Evolutionary conservation across 2,113 vertebrate species (phyloP), one percentile per base, ranked within the genome.

Genomic region (Columba livia): DNA sequence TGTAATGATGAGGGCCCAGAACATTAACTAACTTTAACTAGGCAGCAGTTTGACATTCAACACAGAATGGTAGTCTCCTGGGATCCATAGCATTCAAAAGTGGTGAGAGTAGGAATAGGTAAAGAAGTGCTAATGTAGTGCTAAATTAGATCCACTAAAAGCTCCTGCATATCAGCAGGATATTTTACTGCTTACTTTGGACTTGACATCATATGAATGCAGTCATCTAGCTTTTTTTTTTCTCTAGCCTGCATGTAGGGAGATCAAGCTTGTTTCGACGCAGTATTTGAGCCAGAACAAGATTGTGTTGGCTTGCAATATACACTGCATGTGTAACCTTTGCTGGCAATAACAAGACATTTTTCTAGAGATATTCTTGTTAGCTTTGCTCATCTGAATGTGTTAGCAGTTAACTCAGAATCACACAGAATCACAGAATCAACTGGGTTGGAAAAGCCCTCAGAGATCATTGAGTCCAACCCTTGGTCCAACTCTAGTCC

Each of bases 301-400:
- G 44, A 48, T 38, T 77, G 19, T 28, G 28, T 23, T 73, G 47
- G 8, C 34, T 94, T 92, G 17, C 47, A 85, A 75, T 32, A 50
- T 40, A 64, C 5, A 32, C 31, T 34, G 40, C 11, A 90, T 71
- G 64, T 4, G 1, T 73, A 94, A 91, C 3, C 9, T 82, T 90
- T 74, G 5, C 42, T 84, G 60, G 31, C 5, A 86, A 64, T 42
- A 40, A 36, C 58, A 85, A 62, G 36, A 34, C 1, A 19, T 58
- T 86, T 88, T 94, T 58, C 72, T 89, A 34, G 51, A 86, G n/a
- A 56, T 74, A 62, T 36, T 44, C 67, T 62, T 80, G 40, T 73
- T 95, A 86, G 16, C 51, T 88, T 28, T 70, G 28, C 60, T 92
- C 91, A 81, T 86, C 72, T 90, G 79, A 90, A 92, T 81, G 42